phyloP scores from a whole-genome alignment of 2,113 vertebrate species.

The Prietella phreatophila region DNA sequence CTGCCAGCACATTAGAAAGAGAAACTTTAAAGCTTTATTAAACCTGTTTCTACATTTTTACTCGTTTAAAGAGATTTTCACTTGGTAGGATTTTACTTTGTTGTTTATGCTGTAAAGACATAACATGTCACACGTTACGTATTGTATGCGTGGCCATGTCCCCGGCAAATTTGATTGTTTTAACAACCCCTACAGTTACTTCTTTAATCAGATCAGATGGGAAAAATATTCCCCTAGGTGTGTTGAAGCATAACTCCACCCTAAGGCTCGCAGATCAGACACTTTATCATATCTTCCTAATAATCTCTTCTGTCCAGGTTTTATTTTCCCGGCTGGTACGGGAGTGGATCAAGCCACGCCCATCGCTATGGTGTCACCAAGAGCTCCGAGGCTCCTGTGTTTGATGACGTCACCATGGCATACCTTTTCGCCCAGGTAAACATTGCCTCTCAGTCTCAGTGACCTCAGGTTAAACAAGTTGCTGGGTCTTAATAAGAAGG shows the following conservation, averaged over 20 bases:
- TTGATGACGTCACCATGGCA: slow-evolving; percentile 87
- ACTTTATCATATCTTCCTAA: background rate
- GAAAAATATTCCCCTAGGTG: background rate
- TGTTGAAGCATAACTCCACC: background rate
- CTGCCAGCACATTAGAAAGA: too few species aligned
- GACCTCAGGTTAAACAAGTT: background rate
- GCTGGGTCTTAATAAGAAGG: background rate
- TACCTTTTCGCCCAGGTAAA: slow-evolving; percentile 92
- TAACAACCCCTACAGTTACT: background rate
- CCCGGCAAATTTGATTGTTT: background rate
- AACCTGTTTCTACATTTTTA: too few species aligned
- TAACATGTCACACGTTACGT: too few species aligned
- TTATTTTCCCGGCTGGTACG: slow-evolving; percentile 93
- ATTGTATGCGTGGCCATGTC: background rate
- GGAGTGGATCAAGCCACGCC: slow-evolving; percentile 75
- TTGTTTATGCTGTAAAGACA: too few species aligned
- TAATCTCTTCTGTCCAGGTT: slow-evolving; percentile 70
- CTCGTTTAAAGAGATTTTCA: too few species aligned
- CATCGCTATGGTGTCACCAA: slow-evolving; percentile 84
- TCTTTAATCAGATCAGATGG: background rate
- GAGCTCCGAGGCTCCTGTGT: slow-evolving; percentile 82
- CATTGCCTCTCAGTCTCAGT: background rate
- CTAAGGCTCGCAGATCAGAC: background rate
- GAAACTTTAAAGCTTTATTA: too few species aligned
- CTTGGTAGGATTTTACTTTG: too few species aligned